phyloP scores from a whole-genome alignment of 2,888 invertebrate species.

The Uropetala carovei region DNA sequence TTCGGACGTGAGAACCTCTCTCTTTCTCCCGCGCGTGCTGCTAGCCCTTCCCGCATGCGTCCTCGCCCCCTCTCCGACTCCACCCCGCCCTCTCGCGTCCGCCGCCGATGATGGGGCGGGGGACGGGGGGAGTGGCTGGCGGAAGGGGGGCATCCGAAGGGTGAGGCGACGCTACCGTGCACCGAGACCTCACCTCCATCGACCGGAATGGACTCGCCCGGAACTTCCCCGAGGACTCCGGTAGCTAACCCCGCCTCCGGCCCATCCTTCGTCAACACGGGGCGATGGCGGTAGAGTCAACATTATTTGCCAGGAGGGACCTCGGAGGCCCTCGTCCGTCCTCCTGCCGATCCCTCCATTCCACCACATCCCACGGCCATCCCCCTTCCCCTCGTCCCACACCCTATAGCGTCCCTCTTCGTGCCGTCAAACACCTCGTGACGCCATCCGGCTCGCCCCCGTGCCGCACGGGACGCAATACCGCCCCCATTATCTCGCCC shows the following conservation, averaged over 20 bases:
- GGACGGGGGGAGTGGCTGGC: background rate
- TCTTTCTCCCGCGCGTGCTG: background rate
- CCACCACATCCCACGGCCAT: background rate
- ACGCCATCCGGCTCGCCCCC: background rate
- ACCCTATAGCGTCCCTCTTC: background rate
- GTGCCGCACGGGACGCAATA: background rate
- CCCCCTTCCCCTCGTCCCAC: too few species aligned
- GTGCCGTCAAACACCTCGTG: background rate
- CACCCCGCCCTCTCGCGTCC: background rate
- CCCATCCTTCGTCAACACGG: slow-evolving; percentile 56
- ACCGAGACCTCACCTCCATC: slow-evolving; percentile 59
- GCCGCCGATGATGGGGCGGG: background rate
- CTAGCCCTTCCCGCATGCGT: too few species aligned
- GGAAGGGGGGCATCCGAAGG: background rate
- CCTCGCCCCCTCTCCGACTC: background rate
- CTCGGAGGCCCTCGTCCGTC: slow-evolving; percentile 35
- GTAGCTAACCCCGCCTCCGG: slow-evolving; percentile 46
- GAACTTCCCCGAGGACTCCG: slow-evolving; percentile 64
- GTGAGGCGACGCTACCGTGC: slow-evolving; percentile 40
- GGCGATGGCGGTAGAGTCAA: slow-evolving; percentile 49
- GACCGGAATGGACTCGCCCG: slow-evolving; percentile 63
- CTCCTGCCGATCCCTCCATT: background rate
- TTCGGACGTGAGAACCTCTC: background rate
- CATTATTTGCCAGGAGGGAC: slow-evolving; percentile 63
- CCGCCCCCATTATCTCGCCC: background rate